Evolutionary conservation across 2,797 vertebrate genomes (phyloP), one percentile per base, ranked within the genome.

Genomic region (Onychomys arenicola): DNA sequence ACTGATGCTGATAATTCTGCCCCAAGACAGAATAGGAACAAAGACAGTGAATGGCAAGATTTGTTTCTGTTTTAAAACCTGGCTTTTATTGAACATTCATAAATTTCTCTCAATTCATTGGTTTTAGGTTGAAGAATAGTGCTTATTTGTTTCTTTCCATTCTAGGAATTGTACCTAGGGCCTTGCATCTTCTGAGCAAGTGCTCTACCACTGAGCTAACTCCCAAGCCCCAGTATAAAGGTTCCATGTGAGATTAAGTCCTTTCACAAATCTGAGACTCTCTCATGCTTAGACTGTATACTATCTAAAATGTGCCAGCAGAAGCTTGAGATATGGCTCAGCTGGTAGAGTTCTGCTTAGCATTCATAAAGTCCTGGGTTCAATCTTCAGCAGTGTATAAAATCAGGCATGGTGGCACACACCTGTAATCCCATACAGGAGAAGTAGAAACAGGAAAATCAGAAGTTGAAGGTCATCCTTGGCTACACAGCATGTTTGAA

Each of bases 31-130:
- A 85, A 86, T 4, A 63, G 75, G 17, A 27, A 27, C 19, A 80
- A 59, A 29, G 49, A 29, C 46, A 84, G 43, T 49, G 29, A 84
- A 49, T 49, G 13, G 77, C 1, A 46, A 52, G 34, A 67, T 2
- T 37, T 59, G 43, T 73, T 86, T 86, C 37, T 93, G 6, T 61
- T 96, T 93, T 95, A 65, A 71, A 82, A 89, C 59, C 5, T 85
- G 67, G 12, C 46, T 85, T 93, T 93, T 76, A 83, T 59, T 67
- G 67, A 86, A 82, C 67, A 34, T 49, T 73, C 63, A 63, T 78
- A 27, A 92, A 32, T 89, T 87, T 77, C 43, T 89, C 75, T 86
- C 40, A 57, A 27, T n/a, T 49, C 3, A 25, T 8, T 86, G 49
- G 13, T 71, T 57, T 55, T n/a, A 71, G 34, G 49, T 37, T 19